These are phyloP conservation scores for Trachurus trachurus DNA, from an alignment of 2,797 vertebrate genomes.

Conservation along the genomic window DNA sequence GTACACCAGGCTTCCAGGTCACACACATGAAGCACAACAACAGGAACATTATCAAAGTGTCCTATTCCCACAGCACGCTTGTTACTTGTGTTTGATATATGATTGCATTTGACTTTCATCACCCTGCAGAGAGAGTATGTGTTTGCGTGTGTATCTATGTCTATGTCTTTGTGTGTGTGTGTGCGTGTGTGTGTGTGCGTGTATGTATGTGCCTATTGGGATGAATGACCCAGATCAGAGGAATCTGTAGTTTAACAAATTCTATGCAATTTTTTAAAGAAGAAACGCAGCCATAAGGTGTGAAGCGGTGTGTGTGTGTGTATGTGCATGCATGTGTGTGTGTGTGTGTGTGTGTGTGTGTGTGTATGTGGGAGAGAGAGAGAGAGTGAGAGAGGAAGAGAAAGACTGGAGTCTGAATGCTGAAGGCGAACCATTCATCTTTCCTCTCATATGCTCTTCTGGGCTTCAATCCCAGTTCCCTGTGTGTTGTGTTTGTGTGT, in stretches of 20 bases:
- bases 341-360: constrained; percentile 8
- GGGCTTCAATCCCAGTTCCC: constrained; percentile 73
- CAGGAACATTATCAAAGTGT: constrained; percentile 47
- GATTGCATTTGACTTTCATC: constrained; percentile 83
- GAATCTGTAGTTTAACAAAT: constrained; percentile 42
- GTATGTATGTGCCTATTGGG: constrained; percentile 40
- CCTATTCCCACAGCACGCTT: constrained; percentile 43
- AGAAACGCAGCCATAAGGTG: constrained; percentile 25
- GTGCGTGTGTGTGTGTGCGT: constrained; percentile 37
- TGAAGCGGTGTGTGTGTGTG: constrained; percentile 21
- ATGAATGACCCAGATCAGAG: constrained; percentile 73
- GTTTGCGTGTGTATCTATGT: constrained; percentile 25
- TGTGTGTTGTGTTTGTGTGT: constrained; percentile 12
- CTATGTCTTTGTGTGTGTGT: background rate
- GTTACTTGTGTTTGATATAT: constrained; percentile 62
- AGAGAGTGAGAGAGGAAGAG: background rate
- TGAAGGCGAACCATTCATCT: constrained; percentile 80
- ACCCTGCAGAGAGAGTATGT: constrained; percentile 41
- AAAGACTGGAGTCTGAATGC: constrained; percentile 60
- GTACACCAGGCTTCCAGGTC: constrained; percentile 22
- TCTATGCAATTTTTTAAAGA: constrained; percentile 30
- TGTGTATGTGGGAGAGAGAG: background rate
- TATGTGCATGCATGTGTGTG: background rate
- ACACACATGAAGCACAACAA: constrained; percentile 33
- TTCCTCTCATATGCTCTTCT: constrained; percentile 78